Conservation (phyloP, 2,113 vertebrate species). For the Camelus bactrianus region DNA sequence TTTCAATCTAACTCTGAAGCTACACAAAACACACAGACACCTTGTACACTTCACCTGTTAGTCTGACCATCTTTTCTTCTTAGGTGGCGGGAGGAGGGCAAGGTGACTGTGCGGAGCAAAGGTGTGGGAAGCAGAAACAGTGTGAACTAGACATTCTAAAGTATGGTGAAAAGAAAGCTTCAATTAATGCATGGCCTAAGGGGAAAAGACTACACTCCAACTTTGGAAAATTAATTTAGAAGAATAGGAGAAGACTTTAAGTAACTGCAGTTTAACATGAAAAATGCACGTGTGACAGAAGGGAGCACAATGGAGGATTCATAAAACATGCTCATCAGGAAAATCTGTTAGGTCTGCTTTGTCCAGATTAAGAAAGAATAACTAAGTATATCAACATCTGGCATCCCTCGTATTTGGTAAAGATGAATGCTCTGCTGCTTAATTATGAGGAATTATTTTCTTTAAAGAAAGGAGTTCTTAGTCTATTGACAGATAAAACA, state of each 20-base stretch:
- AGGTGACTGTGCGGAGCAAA: slow-evolving; percentile 84
- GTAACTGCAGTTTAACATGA: slow-evolving; percentile 85
- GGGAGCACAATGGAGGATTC: slow-evolving; percentile 84
- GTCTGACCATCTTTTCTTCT: slow-evolving; percentile 82
- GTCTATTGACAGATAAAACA: slow-evolving; percentile 81
- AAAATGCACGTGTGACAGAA: slow-evolving; percentile 86
- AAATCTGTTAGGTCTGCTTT: slow-evolving; percentile 79
- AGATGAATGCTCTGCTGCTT: slow-evolving; percentile 74
- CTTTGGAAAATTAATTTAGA: slow-evolving; percentile 88
- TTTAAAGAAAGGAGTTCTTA: slow-evolving; percentile 81
- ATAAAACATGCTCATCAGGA: slow-evolving; percentile 86
- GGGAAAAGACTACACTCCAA: slow-evolving; percentile 86
- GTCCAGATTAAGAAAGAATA: slow-evolving; percentile 81
- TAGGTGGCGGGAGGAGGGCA: slow-evolving; percentile 75
- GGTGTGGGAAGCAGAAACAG: slow-evolving; percentile 81
- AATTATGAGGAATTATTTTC: slow-evolving; percentile 81
- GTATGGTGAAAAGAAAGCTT: slow-evolving; percentile 75
- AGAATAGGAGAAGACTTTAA: slow-evolving; percentile 85
- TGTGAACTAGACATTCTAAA: slow-evolving; percentile 83
- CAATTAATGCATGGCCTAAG: slow-evolving; percentile 87
- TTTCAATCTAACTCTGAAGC: slow-evolving; percentile 90
- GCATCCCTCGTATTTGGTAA: slow-evolving; percentile 74
- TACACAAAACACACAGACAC: slow-evolving; percentile 90
- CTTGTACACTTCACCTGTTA: slow-evolving; percentile 87
- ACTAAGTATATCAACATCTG: slow-evolving; percentile 84